Base-by-base conservation (phyloP, 2,113 vertebrate species). In the Campylomormyrus tamandua region DNA sequence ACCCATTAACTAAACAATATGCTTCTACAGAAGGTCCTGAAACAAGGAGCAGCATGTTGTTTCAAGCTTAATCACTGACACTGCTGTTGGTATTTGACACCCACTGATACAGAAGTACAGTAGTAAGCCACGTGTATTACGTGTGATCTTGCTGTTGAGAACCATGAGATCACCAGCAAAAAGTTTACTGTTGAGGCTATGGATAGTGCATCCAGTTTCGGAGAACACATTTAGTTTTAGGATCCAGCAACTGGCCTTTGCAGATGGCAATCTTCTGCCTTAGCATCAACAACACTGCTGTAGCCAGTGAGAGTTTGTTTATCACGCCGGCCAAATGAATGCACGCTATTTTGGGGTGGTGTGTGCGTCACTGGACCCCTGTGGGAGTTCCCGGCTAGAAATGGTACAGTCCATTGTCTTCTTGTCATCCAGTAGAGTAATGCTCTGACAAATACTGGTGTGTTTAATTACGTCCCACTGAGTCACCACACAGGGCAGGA, bases 291-390 rank as follows among this genome's bases (percentile, higher is more conserved):
- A 86, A 27, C 83, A 85, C 3, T n/a, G 48, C 21, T 31, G 83
- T 15, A 27, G 83, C 83, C 83, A 48, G 83, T 46, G 45, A 86
- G 83, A 86, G 24, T 53, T 31, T 35, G 49, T 87, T 87, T 87
- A 17, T 53, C 84, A 49, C 50, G 17, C 50, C 31, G 7, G 50
- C 85, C 85, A 87, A 53, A 87, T 87, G 85, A 21, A 87, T 53
- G 85, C 7, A 15, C 17, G 85, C 85, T 87, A 87, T 87, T 87
- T 87, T 53, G 27, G 50, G 85, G 27, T 87, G 85, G 50, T 35
- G 31, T 56, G 85, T 87, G 85, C 49, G 85, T 87, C 85, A 87
- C 85, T 87, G 85, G 50, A 10, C 46, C 27, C 49, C 85, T 35
- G 85, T 56, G 85, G 50, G 85, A 87, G 13, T 3, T 87, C 85